Conservation (phyloP, 2,113 vertebrate species). For the Coturnix japonica region DNA sequence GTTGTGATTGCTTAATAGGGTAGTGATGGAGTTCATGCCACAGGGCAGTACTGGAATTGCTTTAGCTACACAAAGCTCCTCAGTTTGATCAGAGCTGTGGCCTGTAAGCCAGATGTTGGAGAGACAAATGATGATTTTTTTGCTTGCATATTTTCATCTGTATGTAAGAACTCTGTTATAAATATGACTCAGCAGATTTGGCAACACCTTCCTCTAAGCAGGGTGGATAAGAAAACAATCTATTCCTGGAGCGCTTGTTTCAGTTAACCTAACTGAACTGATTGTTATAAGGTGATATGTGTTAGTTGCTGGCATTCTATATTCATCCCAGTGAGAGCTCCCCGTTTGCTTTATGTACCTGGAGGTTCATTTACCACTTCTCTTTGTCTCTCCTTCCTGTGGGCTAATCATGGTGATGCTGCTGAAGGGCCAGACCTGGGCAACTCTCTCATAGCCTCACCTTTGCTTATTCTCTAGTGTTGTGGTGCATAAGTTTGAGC, state of each 20-base stretch:
- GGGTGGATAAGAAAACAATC: conserved; percentile 16
- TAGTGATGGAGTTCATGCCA: not conserved
- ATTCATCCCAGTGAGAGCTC: not conserved
- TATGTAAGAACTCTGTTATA: conserved; percentile 31
- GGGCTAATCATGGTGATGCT: not conserved
- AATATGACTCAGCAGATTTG: conserved; percentile 50
- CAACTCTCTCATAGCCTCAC: not conserved
- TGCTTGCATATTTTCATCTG: conserved; percentile 40
- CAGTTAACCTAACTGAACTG: not conserved
- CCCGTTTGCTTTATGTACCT: not conserved
- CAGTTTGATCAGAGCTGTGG: not conserved
- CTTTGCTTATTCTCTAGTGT: not conserved
- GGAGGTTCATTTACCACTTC: not conserved
- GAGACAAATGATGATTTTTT: not conserved
- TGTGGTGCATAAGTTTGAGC: not conserved
- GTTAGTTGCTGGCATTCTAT: not conserved
- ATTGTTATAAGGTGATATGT: not conserved
- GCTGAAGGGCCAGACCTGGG: not conserved
- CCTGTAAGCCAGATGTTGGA: conserved; percentile 45
- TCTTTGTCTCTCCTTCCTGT: fast-evolving
- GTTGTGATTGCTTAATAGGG: not conserved
- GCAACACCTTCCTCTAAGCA: not conserved
- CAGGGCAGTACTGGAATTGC: not conserved
- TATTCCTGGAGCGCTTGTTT: not conserved
- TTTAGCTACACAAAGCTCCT: not conserved